Percentiles rank a stretch among this genome's conserved stretches.
Evolutionary conservation across 2,113 vertebrate genomes (phyloP).

Genomic region (Gymnarchus niloticus): DNA sequence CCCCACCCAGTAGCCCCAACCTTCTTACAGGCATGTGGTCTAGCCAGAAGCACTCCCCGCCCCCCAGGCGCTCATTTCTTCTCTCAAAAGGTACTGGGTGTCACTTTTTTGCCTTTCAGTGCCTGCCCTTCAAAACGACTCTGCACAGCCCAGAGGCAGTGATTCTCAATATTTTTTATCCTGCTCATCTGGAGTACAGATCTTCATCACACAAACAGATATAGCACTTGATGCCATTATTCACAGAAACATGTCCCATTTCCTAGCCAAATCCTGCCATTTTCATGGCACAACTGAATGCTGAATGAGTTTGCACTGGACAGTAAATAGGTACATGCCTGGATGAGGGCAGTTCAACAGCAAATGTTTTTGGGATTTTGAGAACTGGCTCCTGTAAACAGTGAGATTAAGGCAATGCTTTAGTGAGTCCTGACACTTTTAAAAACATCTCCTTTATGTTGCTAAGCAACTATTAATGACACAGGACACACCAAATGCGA

Average conservation of each 20-base stretch:
- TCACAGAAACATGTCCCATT: background rate
- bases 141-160: too few species aligned
- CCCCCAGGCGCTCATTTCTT: too few species aligned
- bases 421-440: slow-evolving; percentile 8
- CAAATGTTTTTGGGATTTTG: background rate
- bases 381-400: background rate
- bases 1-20: too few species aligned
- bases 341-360: background rate
- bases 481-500: background rate
- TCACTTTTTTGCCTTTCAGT: too few species aligned
- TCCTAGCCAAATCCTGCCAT: background rate
- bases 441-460: slow-evolving; percentile 18
- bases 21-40: too few species aligned
- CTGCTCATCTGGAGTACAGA: background rate
- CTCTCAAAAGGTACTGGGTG: too few species aligned
- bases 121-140: too few species aligned
- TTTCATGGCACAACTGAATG: background rate
- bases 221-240: background rate
- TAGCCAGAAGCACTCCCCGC: too few species aligned
- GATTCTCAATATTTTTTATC: background rate
- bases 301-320: background rate
- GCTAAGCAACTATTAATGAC: slow-evolving; percentile 25
- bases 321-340: background rate
- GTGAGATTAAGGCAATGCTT: background rate
- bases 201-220: background rate